Evolutionary conservation across 2,797 vertebrate species (phyloP).

Genomic region (Typhlichthys eigenmanni): DNA sequence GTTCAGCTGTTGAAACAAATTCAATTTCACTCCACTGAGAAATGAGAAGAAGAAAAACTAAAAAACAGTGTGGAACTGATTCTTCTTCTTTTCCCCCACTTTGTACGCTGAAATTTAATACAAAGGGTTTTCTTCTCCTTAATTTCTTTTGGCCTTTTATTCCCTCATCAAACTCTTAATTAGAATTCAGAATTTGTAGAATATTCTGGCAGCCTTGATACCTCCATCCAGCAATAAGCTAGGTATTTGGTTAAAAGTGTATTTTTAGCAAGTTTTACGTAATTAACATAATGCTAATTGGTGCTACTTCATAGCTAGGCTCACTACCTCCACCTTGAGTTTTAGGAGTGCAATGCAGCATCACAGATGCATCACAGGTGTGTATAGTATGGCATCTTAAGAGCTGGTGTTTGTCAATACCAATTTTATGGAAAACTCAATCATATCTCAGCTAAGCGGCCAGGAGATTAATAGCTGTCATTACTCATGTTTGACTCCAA

Average conservation of each 20-base stretch:
- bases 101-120: background rate
- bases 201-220: background rate
- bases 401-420: slow-evolving; percentile 11
- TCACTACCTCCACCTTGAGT: too few relatives aligned
- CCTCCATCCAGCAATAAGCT: too few relatives aligned
- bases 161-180: too few relatives aligned
- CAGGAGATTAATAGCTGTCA: slow-evolving; percentile 51
- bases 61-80: slow-evolving; percentile 11
- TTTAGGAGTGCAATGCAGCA: too few relatives aligned
- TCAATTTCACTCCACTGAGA: slow-evolving; percentile 2
- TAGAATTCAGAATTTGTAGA: too few relatives aligned
- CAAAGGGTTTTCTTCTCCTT: background rate
- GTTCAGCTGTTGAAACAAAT: slow-evolving; percentile 18
- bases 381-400: background rate
- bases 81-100: background rate
- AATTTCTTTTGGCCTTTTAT: background rate
- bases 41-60: slow-evolving; percentile 8
- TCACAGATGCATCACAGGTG: background rate
- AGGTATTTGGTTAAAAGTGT: too few relatives aligned
- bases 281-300: too few relatives aligned
- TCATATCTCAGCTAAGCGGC: slow-evolving; percentile 43
- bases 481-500: slow-evolving; percentile 48
- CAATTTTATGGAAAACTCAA: slow-evolving; percentile 47
- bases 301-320: too few relatives aligned
- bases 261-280: too few relatives aligned